Base-by-base conservation (phyloP, 2,888 invertebrate genomes). In the Falcaria lacertinaria region DNA sequence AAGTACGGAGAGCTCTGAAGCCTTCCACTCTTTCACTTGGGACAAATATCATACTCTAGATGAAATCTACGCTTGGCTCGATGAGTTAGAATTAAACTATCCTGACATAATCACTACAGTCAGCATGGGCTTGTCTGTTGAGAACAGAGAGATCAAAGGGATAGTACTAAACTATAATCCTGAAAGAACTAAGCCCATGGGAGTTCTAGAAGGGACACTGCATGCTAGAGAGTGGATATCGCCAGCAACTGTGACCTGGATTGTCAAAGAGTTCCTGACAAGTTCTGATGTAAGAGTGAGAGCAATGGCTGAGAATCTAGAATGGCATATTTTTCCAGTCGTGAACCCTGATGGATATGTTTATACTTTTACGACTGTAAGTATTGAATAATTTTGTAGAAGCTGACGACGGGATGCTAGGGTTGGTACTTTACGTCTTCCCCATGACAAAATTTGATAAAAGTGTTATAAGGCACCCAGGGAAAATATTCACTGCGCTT, bases 161-260 rank as follows among this genome's bases (percentile, higher is more conserved):
- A 87, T 86, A 1, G 61, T 69, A 14, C 74, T 88, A 0, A 77
- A 89, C 45, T 90, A 86, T 54, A 72, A 83, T 2, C 63, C 72
- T 1, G 69, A 70, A 15, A 89, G 73, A 52, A 74, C 90, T 35
- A 88, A 90, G 42, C 43, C 62, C 0, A 68, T 78, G 41, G 91
- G 89, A 14, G 84, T 93, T 36, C 84, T 93, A 38, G 93, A 93
- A 72, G 91, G 89, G 14, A 88, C 90, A 4, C 91, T 94, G 43
- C 94, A 94, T 68, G 93, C 94, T 0, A 90, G 95, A 35, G 96
- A 96, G 78, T 96, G 93, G 93, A 93, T 94, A 15, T 81, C 91
- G 0, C 88, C 93, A 2, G 92, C 93, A 0, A 90, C 92, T 5
- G 90, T 92, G 0, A 91, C 93, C 0, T 94, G 92, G 87, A 90